phyloP scores from a whole-genome alignment of 2,113 vertebrate species.

The Nothoprocta perdicaria region DNA sequence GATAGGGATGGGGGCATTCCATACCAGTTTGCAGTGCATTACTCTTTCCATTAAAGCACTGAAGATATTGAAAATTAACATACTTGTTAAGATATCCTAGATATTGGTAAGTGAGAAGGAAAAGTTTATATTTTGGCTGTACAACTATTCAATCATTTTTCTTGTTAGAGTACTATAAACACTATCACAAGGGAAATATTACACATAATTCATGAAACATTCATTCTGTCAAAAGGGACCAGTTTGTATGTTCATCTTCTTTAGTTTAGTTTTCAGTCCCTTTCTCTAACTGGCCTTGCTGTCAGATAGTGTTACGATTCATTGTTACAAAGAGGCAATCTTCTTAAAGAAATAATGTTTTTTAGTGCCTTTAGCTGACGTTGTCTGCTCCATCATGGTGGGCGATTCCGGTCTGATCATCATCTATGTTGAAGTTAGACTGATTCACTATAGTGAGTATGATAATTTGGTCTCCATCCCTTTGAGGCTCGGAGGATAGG shows the following conservation, averaged over 20 bases:
- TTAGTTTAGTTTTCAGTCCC: not conserved
- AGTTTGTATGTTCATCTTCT: not conserved
- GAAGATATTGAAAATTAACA: not conserved
- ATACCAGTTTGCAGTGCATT: not conserved
- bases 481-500: not conserved
- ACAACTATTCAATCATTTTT: not conserved
- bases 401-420: not conserved
- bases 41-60: not conserved
- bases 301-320: not conserved
- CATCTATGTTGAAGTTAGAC: not conserved
- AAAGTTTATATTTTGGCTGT: not conserved
- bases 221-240: not conserved
- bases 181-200: not conserved
- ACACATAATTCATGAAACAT: not conserved
- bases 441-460: not conserved
- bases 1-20: not conserved
- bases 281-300: not conserved
- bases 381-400: not conserved
- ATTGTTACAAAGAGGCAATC: not conserved
- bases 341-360: not conserved
- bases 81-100: not conserved
- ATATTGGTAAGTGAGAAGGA: not conserved
- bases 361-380: not conserved
- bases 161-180: not conserved
- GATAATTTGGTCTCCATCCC: not conserved